phyloP scores from a whole-genome alignment of 2,113 vertebrate genomes.

The Thamnophis sirtalis region DNA sequence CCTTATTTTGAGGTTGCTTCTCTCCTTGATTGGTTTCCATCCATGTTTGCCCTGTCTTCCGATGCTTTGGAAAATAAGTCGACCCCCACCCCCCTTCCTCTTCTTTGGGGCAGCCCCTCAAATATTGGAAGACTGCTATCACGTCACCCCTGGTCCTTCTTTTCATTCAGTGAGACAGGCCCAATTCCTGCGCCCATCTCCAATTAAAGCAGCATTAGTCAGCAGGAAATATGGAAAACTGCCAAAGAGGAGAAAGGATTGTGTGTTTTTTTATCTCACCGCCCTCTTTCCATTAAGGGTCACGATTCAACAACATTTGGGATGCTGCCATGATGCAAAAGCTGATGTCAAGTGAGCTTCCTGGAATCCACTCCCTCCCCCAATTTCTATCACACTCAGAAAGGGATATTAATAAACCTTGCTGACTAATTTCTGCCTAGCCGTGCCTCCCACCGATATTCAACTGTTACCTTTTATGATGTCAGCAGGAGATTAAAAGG shows the following conservation, averaged over 20 bases:
- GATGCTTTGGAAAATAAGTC: no score
- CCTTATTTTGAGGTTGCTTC: no score
- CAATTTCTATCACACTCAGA: conserved; percentile 27
- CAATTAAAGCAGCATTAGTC: background rate
- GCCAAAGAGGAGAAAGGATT: background rate
- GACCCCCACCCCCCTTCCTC: no score
- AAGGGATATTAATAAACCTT: conserved; percentile 49
- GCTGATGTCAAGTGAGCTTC: conserved; percentile 20
- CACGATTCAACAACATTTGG: conserved; percentile 35
- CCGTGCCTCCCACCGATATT: conserved; percentile 53
- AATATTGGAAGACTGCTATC: background rate
- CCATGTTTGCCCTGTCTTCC: no score
- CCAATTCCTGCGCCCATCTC: background rate
- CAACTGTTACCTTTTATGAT: conserved; percentile 49
- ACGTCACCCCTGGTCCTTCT: background rate
- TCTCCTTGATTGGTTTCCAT: no score
- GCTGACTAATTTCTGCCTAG: conserved; percentile 45
- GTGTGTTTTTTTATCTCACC: background rate
- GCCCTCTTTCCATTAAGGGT: rapidly evolving
- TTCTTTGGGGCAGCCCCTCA: no score
- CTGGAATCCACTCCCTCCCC: background rate
- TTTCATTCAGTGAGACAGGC: background rate
- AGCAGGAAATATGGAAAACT: background rate
- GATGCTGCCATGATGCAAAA: conserved; percentile 42
- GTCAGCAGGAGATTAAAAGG: conserved; percentile 46